Percentiles rank a stretch among this genome's conserved stretches.
These are phyloP conservation scores for Tonatia bakeri DNA, from an alignment of 2,113 vertebrate species.

Conservation along the genomic window DNA sequence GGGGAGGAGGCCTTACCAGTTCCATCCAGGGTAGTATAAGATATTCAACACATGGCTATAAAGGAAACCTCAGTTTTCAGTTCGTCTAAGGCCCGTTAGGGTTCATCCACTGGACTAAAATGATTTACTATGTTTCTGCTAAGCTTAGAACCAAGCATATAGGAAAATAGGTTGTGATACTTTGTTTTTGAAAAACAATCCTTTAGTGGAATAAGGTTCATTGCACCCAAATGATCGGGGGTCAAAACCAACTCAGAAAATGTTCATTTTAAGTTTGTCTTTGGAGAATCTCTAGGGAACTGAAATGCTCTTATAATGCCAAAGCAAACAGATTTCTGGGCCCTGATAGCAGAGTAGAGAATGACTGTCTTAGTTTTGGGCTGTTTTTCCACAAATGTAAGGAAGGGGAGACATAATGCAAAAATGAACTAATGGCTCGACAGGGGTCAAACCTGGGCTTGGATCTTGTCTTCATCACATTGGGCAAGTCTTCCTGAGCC, in stretches of 20 bases:
- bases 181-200: conserved; percentile 1
- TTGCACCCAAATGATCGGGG: background rate
- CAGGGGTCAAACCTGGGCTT: background rate
- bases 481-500: background rate
- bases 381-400: background rate
- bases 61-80: background rate
- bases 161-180: background rate
- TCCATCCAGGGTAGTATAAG: background rate
- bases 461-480: background rate
- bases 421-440: background rate
- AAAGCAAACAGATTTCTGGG: background rate
- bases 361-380: background rate
- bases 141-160: conserved; percentile 24
- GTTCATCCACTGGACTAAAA: background rate
- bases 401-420: background rate
- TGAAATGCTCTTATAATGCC: background rate
- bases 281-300: background rate
- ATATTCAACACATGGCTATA: background rate
- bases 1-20: background rate
- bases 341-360: background rate
- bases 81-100: background rate
- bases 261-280: background rate
- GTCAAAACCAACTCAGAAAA: background rate
- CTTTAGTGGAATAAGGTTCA: background rate
- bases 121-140: background rate